These are phyloP conservation scores for Chrysolina americana DNA, from an alignment of 2,888 invertebrate species.

Conservation along the genomic window DNA sequence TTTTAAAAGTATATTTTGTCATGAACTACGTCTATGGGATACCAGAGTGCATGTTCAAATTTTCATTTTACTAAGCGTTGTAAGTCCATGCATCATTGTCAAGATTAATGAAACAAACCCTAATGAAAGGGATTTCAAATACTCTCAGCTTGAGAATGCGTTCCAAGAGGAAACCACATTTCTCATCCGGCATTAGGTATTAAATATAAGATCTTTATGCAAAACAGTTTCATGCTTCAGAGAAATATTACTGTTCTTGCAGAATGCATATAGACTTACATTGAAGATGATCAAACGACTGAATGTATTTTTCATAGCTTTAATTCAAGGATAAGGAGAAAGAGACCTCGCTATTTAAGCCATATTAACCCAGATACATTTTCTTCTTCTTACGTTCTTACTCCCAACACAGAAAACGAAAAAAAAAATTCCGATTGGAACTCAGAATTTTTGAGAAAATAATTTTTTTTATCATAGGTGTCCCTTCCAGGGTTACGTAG, in stretches of 20 bases:
- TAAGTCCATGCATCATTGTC: not conserved
- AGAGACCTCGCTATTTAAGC: not conserved
- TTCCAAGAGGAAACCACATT: conserved; percentile 1
- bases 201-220: conserved; percentile 29
- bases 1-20: not conserved
- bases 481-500: too few species aligned
- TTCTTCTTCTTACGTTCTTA: too few species aligned
- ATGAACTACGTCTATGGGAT: too few species aligned
- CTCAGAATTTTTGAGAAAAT: too few species aligned
- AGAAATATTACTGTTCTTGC: not conserved
- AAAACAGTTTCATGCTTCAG: conserved; percentile 22
- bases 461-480: too few species aligned
- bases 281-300: not conserved
- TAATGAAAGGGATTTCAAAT: conserved; percentile 25
- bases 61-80: not conserved
- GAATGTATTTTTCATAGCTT: not conserved
- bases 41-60: not conserved
- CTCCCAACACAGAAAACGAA: too few species aligned
- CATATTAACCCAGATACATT: too few species aligned
- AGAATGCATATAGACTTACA: not conserved
- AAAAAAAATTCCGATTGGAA: too few species aligned
- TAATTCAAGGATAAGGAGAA: not conserved
- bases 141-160: not conserved
- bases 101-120: conserved; percentile 15
- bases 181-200: conserved; percentile 14